Conservation (phyloP, 2,888 invertebrate species). For the Lagria hirta region DNA sequence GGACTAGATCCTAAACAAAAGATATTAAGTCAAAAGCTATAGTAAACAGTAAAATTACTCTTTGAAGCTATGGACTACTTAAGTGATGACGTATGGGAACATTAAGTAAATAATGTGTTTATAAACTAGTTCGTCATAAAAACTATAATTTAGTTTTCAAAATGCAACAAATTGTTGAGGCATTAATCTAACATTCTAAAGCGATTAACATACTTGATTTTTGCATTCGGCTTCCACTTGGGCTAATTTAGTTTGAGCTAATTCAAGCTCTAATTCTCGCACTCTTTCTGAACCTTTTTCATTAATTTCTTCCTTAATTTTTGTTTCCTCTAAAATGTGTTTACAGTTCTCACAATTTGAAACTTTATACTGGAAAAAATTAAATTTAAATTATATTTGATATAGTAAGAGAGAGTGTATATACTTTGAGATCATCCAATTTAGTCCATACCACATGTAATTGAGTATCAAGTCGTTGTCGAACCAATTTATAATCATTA, state of each 20-base stretch:
- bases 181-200: neutral
- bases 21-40: conserved; percentile 1
- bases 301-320: conserved; percentile 35
- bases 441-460: conserved; percentile 67
- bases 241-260: conserved; percentile 95
- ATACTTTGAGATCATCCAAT: conserved; percentile 66
- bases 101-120: too few relatives aligned
- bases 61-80: too few relatives aligned
- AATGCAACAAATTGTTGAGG: neutral
- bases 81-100: too few relatives aligned
- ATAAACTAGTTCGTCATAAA: too few relatives aligned
- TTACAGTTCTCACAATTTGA: conserved; percentile 59
- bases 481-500: conserved; percentile 89
- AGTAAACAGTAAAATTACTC: too few relatives aligned
- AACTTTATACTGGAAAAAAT: conserved; percentile 56
- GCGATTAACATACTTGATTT: conserved; percentile 68
- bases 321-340: conserved; percentile 27
- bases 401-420: neutral
- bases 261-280: conserved; percentile 88
- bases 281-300: conserved; percentile 61
- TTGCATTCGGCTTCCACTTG: conserved; percentile 96
- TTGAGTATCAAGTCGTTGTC: conserved; percentile 83
- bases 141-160: too few relatives aligned
- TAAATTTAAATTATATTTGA: neutral
- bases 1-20: conserved; percentile 78